A percentile compares a stretch with the other conserved stretches of the same genome.
Evolutionary conservation across 2,888 invertebrate genomes (phyloP).

Genomic region (Oasisia sp.): DNA sequence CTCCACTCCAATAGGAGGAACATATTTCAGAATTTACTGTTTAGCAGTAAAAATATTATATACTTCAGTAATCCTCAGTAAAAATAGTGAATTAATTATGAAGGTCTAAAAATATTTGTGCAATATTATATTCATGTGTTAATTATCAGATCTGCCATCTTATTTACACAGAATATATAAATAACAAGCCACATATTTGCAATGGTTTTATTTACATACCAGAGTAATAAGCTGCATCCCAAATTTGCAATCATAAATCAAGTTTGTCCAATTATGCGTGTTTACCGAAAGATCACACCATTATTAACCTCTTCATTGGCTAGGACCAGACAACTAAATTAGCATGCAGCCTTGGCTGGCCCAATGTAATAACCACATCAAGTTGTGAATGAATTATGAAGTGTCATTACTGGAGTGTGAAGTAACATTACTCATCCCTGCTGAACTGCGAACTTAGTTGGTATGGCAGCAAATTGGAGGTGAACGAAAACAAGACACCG

Average conservation of each 20-base stretch:
- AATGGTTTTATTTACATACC: background rate
- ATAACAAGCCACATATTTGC: background rate
- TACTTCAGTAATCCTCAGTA: no score
- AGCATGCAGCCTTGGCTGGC: background rate
- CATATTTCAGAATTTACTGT: no score
- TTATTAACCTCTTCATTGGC: background rate
- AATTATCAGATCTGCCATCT: no score
- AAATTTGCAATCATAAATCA: background rate
- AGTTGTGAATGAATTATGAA: conserved; percentile 2
- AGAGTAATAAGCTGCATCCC: background rate
- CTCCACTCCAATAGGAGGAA: background rate
- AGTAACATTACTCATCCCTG: background rate
- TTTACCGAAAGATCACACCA: background rate
- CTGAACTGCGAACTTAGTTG: background rate
- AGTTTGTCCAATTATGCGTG: background rate
- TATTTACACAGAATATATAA: no score
- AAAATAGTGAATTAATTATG: no score
- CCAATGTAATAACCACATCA: background rate
- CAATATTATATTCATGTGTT: no score
- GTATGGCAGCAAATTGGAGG: background rate
- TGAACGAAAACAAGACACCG: background rate
- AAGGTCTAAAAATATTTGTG: no score
- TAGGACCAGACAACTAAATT: background rate
- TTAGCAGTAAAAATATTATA: no score
- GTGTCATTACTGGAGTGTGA: background rate